A percentile compares a stretch with the other conserved stretches of the same genome.
Conservation (phyloP, 23 tunicate species). For the Ciona savignyi region DNA sequence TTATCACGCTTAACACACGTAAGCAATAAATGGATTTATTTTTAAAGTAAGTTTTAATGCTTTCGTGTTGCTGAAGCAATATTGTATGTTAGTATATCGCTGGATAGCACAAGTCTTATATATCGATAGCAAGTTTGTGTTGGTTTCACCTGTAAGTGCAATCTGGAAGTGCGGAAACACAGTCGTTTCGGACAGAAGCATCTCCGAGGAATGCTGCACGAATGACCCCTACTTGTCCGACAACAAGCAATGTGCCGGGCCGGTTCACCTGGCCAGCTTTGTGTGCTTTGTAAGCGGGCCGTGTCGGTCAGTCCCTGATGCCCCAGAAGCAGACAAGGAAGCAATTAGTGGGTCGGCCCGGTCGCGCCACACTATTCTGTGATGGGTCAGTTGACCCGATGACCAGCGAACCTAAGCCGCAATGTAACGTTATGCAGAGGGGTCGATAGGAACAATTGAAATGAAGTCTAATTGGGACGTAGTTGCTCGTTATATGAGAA, state of each 20-base stretch:
- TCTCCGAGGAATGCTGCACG: not conserved
- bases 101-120: too few species aligned
- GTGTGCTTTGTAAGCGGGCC: constrained; percentile 9
- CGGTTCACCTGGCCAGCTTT: constrained; percentile 4
- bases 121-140: too few species aligned
- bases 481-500: too few species aligned
- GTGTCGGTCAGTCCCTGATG: constrained; percentile 1
- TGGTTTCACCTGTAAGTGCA: too few species aligned
- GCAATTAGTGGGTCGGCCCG: not conserved
- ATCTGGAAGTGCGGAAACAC: not conserved
- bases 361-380: not conserved
- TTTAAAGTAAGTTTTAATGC: too few species aligned
- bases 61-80: too few species aligned
- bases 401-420: not conserved
- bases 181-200: not conserved
- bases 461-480: too few species aligned
- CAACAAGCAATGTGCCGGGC: not conserved
- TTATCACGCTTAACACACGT: too few species aligned
- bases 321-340: not conserved
- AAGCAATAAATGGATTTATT: too few species aligned
- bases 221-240: not conserved
- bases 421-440: not conserved
- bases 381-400: not conserved
- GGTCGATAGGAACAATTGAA: too few species aligned
- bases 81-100: too few species aligned